phyloP scores from a whole-genome alignment of 2,113 vertebrate genomes.

The Gnathonemus longibarbis region DNA sequence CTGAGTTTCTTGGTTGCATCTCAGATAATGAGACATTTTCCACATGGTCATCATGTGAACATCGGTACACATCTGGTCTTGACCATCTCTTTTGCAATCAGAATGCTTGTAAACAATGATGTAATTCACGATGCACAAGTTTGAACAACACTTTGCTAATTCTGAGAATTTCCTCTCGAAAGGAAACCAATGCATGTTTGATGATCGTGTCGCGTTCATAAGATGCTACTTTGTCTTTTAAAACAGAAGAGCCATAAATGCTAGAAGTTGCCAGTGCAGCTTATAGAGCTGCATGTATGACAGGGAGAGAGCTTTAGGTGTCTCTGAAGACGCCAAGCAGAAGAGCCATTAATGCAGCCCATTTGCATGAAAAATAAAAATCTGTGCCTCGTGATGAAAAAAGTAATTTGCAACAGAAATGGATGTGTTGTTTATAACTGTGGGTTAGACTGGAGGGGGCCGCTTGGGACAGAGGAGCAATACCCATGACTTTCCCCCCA shows the following conservation, averaged over 20 bases:
- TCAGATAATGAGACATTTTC: background rate
- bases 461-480: background rate
- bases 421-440: background rate
- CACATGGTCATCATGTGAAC: background rate
- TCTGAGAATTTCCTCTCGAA: background rate
- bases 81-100: background rate
- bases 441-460: background rate
- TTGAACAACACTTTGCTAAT: background rate
- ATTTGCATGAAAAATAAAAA: background rate
- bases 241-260: background rate
- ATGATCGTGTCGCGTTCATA: background rate
- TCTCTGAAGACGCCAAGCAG: background rate
- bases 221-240: background rate
- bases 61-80: background rate
- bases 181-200: background rate
- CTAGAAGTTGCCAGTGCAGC: background rate
- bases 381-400: background rate
- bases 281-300: background rate
- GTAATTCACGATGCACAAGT: background rate
- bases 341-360: background rate
- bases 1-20: background rate
- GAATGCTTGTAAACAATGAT: background rate
- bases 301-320: background rate
- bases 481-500: background rate
- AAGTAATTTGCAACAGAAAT: background rate